phyloP scores from a whole-genome alignment of 2,797 vertebrate species.

The Hemitrygon akajei region DNA sequence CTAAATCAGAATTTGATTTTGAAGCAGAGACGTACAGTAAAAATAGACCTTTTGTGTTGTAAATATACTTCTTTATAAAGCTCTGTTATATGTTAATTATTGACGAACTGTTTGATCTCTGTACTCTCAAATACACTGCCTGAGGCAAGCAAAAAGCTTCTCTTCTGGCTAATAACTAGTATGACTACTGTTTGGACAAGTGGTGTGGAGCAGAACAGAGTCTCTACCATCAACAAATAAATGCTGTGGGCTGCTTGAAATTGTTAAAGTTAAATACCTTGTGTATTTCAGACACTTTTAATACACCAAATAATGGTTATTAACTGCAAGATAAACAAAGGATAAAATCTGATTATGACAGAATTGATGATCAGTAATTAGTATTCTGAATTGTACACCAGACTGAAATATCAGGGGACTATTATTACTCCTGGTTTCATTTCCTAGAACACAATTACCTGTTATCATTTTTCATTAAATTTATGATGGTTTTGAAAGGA shows the following conservation, averaged over 20 bases:
- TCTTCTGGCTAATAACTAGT: neutral
- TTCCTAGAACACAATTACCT: constrained; percentile 19
- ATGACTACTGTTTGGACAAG: neutral
- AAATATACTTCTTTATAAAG: neutral
- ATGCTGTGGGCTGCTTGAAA: neutral
- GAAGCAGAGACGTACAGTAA: neutral
- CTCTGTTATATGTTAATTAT: constrained; percentile 9
- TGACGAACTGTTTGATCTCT: neutral
- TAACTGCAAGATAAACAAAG: constrained; percentile 32
- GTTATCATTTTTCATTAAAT: constrained; percentile 37
- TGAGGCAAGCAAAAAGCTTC: neutral
- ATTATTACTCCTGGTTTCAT: constrained; percentile 16
- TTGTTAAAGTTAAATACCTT: neutral
- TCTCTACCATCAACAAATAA: neutral
- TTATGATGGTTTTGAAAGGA: constrained; percentile 45
- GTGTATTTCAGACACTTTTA: neutral
- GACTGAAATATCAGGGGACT: neutral
- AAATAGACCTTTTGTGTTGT: neutral
- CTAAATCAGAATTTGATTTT: neutral
- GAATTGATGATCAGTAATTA: constrained; percentile 27
- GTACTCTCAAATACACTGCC: neutral
- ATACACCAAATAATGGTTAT: neutral
- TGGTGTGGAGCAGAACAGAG: constrained; percentile 26
- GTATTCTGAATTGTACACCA: neutral
- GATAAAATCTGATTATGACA: constrained; percentile 25